phyloP scores from a whole-genome alignment of 2,888 invertebrate species.

The Chymomyza fuscimana region DNA sequence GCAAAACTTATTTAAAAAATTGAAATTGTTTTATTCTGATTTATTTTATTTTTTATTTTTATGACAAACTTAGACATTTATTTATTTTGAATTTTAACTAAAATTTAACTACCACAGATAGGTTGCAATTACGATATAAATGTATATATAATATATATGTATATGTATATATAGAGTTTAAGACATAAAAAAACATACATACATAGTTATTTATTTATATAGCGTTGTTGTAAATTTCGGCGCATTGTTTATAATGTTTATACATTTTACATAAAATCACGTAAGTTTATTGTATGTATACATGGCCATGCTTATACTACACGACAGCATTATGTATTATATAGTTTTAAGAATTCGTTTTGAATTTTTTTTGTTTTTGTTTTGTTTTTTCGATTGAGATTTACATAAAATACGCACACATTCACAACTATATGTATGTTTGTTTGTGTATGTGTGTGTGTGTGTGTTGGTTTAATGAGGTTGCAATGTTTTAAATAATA shows the following conservation, averaged over 20 bases:
- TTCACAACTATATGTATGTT: constrained; percentile 7
- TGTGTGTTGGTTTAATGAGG: constrained; percentile 8
- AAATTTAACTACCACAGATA: constrained; percentile 80
- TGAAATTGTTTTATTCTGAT: not conserved
- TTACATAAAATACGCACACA: constrained; percentile 41
- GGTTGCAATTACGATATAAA: constrained; percentile 75
- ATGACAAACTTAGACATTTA: constrained; percentile 67
- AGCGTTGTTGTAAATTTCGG: constrained; percentile 38
- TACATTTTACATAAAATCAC: constrained; percentile 36
- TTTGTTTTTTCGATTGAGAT: constrained; percentile 45
- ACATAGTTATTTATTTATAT: constrained; percentile 29
- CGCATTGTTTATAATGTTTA: constrained; percentile 18
- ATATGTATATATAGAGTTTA: constrained; percentile 36
- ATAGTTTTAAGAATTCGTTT: not conserved
- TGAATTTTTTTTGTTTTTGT: not conserved
- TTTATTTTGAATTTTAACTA: constrained; percentile 76
- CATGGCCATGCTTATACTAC: constrained; percentile 13
- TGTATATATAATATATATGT: constrained; percentile 45
- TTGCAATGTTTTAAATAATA: constrained; percentile 5
- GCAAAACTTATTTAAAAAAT: not conserved
- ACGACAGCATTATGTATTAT: constrained; percentile 22
- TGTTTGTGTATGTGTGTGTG: constrained; percentile 2
- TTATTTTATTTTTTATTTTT: constrained; percentile 11
- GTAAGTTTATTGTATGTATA: constrained; percentile 31
- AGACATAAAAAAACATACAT: constrained; percentile 36